Evolutionary conservation across 1,140 invertebrate genomes (phyloP), one percentile per base, ranked within the genome.

Genomic region (Caerostris extrusa): DNA sequence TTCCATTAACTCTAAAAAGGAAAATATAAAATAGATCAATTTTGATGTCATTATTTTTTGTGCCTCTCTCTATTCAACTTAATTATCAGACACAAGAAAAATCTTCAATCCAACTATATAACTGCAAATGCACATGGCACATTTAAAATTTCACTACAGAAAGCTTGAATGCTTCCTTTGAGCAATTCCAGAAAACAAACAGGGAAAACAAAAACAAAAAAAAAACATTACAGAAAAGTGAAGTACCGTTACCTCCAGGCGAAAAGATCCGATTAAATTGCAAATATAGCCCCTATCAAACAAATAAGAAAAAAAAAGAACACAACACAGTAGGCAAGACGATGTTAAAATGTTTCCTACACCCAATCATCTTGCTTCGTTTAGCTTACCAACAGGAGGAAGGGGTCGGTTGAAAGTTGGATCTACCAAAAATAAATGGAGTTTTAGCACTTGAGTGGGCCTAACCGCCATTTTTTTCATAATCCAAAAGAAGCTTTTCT

Each of bases 381-480:
- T 91, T 91, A 82, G 89, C 34, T 56, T 50, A 67, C 86, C 89
- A 90, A 67, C 88, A 61, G 55, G 57, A 87, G 57, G 58, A n/a
- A n/a, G n/a, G n/a, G n/a, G n/a, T n/a, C n/a, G n/a, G n/a, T n/a
- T n/a, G n/a, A n/a, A n/a, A n/a, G n/a, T n/a, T n/a, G 50, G 71
- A 81, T 57, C 71, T 12, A 82, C 69, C 89, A 81, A 81, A 69
- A 58, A 91, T 91, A 91, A 91, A 91, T 91, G 69, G 71, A 91
- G 89, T 91, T 91, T 91, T 91, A 91, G 89, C 89, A 91, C 67
- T 91, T 91, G 69, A 61, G 89, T 60, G 60, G 89, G 55, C 71
- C 89, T 91, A 82, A 91, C 89, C 71, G 19, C 71, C 69, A 58
- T 60, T 91, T 81, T 90, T 81, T 90, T 91, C 56, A 12, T 71